phyloP scores from a whole-genome alignment of 2,888 invertebrate species.

The Lasioglossum marginatum region DNA sequence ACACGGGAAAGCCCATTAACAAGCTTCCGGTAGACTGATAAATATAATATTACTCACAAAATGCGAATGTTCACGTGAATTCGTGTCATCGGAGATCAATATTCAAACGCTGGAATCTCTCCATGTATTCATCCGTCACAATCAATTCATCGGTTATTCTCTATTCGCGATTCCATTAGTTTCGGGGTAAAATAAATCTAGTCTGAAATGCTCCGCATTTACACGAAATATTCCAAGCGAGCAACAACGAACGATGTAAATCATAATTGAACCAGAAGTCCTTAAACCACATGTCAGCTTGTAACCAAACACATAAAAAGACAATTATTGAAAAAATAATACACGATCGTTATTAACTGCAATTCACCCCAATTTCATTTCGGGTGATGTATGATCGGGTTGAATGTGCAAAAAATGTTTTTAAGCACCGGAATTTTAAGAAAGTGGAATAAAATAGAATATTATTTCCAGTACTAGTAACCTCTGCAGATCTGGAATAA shows the following conservation, averaged over 20 bases:
- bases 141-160: constrained; percentile 2
- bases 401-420: no score
- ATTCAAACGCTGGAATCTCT: neutral
- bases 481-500: no score
- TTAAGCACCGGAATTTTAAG: no score
- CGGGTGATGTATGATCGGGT: neutral
- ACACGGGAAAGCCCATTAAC: neutral
- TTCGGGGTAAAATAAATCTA: neutral
- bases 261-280: neutral
- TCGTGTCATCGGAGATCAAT: neutral
- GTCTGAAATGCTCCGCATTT: neutral
- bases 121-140: constrained; percentile 3
- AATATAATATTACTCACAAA: neutral
- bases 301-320: neutral
- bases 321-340: neutral
- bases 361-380: neutral
- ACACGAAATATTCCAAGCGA: neutral
- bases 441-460: no score
- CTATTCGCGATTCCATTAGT: neutral
- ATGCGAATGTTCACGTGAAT: neutral
- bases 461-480: no score
- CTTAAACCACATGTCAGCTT: neutral
- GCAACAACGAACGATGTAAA: neutral
- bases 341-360: neutral
- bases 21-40: neutral